Evolutionary conservation across 2,888 invertebrate species (phyloP).

Genomic region (Mallateleia sp.): DNA sequence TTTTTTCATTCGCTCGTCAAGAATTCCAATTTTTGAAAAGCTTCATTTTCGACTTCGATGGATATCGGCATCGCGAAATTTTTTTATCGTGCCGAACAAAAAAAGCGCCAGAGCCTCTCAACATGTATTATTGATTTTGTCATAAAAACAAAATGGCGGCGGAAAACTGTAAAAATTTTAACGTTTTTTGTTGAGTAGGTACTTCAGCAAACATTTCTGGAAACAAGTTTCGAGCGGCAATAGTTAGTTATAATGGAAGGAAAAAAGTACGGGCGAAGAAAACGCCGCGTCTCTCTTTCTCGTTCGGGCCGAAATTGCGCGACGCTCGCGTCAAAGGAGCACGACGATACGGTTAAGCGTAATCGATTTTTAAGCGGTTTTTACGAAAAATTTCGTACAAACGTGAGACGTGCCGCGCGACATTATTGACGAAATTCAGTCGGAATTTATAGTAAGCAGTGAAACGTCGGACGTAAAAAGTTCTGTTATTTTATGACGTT

Average conservation of each 20-base stretch:
- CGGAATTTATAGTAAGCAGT: slow-evolving; percentile 62
- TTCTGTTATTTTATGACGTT: slow-evolving; percentile 59
- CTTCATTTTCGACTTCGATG: too few species aligned
- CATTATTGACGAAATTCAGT: slow-evolving; percentile 64
- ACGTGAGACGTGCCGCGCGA: slow-evolving; percentile 51
- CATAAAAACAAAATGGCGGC: too few species aligned
- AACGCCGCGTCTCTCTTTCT: slow-evolving; percentile 41
- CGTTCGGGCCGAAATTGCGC: slow-evolving; percentile 65
- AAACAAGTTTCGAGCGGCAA: slow-evolving; percentile 63
- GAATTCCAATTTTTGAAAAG: too few species aligned
- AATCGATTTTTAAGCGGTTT: slow-evolving; percentile 72
- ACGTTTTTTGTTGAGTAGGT: slow-evolving; percentile 74
- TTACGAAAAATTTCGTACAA: slow-evolving; percentile 51
- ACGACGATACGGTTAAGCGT: slow-evolving; percentile 61
- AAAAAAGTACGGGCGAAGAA: slow-evolving; percentile 7
- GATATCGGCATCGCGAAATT: too few species aligned
- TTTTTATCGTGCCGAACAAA: too few species aligned
- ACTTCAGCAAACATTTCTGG: slow-evolving; percentile 69
- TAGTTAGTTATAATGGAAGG: slow-evolving; percentile 61
- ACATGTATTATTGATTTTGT: too few species aligned
- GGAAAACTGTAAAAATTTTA: slow-evolving; percentile 71
- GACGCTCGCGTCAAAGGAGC: slow-evolving; percentile 61
- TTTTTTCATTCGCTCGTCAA: too few species aligned
- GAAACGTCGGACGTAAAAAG: slow-evolving; percentile 59
- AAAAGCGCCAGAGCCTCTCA: too few species aligned